Evolutionary conservation across 2,113 vertebrate species (phyloP), one percentile per base, ranked within the genome.

Genomic region (Kryptolebias marmoratus): DNA sequence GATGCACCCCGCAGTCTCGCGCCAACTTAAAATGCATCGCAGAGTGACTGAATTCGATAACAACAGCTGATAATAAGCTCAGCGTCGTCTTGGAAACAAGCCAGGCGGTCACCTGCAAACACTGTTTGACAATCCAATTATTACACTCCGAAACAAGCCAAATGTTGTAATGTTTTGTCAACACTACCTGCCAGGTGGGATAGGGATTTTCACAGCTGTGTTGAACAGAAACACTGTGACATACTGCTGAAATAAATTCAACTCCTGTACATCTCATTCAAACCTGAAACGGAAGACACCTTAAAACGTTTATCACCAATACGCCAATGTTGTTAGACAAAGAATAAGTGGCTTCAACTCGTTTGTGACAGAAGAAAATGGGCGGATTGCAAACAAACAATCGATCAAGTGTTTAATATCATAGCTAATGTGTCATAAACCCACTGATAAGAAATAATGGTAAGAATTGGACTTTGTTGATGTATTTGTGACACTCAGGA

Each of bases 81-180:
- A 36, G 22, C 11, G 39, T 78, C 32, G 55, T 78, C 80, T 61
- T 77, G 80, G 81, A 78, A 88, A 85, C 77, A 11, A 58, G 55
- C 74, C 84, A 80, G 72, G 82, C 61, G 75, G 84, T 75, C 71
- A 71, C 79, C 76, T 80, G n/a, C 56, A 64, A 81, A 78, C 53
- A 53, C 32, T 9, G 48, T 64, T 30, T 62, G 59, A 79, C 36
- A 31, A 71, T 49, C 56, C 75, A 60, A 77, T 84, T 67, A 83
- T 65, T 64, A 11, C 65, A 61, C 47, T 53, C 58, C 55, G 15
- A 42, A 84, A 59, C 57, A 68, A 62, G 80, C 32, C 56, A 67
- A 58, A 58, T 32, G 47, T 71, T 52, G 61, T 56, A 47, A 76
- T 74, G 71, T 70, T 82, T 82, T 47, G 72, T 64, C 59, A 30